Conservation (phyloP, 1,140 invertebrate genomes). For the Solenopsis fugax region DNA sequence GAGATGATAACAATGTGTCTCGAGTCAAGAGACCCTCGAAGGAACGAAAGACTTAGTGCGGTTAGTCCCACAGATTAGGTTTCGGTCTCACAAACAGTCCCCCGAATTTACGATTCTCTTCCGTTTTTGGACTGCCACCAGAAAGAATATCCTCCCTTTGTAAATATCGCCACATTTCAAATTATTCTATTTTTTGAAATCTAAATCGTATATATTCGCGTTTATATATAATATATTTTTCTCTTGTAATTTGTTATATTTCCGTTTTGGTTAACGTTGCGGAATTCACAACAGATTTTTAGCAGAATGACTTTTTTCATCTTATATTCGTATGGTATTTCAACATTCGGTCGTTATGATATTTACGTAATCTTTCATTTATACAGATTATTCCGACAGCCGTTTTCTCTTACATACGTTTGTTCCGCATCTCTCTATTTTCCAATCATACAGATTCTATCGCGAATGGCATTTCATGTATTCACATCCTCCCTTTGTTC, state of each 20-base stretch:
- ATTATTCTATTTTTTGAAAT: background rate
- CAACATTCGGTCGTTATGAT: background rate
- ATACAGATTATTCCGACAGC: background rate
- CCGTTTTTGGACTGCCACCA: too few species aligned
- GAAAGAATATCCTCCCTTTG: background rate
- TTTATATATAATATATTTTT: background rate
- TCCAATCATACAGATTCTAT: conserved; percentile 64
- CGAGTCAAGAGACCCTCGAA: conserved; percentile 81
- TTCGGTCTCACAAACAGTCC: conserved; percentile 53
- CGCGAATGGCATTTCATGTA: conserved; percentile 56
- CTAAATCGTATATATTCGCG: background rate
- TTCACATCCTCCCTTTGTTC: conserved; percentile 72
- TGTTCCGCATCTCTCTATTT: conserved; percentile 65
- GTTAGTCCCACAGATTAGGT: conserved; percentile 78
- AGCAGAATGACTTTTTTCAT: background rate
- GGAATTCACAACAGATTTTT: background rate
- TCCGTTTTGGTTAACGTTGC: background rate
- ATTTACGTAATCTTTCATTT: background rate
- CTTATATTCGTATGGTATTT: background rate
- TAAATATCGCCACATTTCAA: background rate
- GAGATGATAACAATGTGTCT: conserved; percentile 77
- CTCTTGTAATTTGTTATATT: background rate
- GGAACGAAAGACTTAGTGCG: conserved; percentile 64
- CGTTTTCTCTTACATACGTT: conserved; percentile 19
- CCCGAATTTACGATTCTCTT: conserved; percentile 32